Evolutionary conservation across 2,113 vertebrate species (phyloP), one percentile per base, ranked within the genome.

Genomic region (Dicrurus megarhynchus): DNA sequence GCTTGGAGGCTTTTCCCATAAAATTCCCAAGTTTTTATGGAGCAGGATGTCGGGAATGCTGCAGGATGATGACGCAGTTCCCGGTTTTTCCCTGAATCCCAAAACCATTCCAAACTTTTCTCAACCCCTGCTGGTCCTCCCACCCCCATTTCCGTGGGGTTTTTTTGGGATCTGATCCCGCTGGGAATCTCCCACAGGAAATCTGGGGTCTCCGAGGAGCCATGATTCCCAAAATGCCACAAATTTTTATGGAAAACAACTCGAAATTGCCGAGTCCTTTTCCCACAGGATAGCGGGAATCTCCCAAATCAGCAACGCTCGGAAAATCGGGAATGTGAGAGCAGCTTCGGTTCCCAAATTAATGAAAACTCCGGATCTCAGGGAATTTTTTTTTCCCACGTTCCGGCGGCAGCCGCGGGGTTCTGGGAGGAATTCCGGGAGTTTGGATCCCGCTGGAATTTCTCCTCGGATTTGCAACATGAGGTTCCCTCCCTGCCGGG

Each of bases 281-380:
- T 10, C 39, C 60, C 61, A 16, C 33, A 6, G 55, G 55, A 33
- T n/a, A n/a, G 23, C 6, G 53, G 30, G 30, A 33, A 33, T 19
- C 18, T 55, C 53, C 53, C 30, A 8, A 13, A 33, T 9, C 28
- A 11, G 17, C 28, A 12, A 11, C 5, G 28, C 53, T 20, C 27
- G 5, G 37, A 63, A 63, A 41, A 21, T 7, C 13, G 5, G 61
- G 41, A 64, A 44, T 44, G 61, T 11, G 41, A 41, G 30, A 6
- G 3, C 7, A 6, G 60, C 60, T 30, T 22, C 4, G 41, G 21
- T 44, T 64, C 61, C 61, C 20, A 2, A 42, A 44, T 42, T 22
- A 1, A 11, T 3, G 0, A 3, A 32, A 64, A 32, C 28, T 44
- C 39, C 1, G 39, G 39, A 32, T 64, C 41, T 32, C 20, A 11